Conservation (phyloP, 2,797 vertebrate genomes). For the Moxostoma hubbsi region DNA sequence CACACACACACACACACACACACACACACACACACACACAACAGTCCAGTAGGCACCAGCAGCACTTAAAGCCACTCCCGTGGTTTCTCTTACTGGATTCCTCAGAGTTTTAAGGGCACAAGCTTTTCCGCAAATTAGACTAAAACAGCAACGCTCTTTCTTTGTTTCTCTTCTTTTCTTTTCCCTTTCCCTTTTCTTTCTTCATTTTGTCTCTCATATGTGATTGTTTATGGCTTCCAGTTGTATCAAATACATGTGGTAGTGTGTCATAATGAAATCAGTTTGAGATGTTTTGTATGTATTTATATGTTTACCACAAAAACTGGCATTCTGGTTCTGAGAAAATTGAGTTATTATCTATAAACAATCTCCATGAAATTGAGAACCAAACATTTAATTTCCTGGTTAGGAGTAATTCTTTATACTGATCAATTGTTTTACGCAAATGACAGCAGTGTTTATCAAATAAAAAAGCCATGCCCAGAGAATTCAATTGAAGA, state of each 20-base stretch:
- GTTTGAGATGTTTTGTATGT: slow-evolving; percentile 18
- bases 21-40: slow-evolving; percentile 23
- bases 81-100: slow-evolving; percentile 68
- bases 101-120: slow-evolving; percentile 61
- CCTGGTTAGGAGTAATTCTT: not conserved
- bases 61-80: slow-evolving; percentile 63
- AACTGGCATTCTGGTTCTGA: not conserved
- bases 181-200: slow-evolving; percentile 40
- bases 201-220: slow-evolving; percentile 13
- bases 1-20: slow-evolving; percentile 43
- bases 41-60: no score
- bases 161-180: slow-evolving; percentile 56
- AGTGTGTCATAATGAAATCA: slow-evolving; percentile 36
- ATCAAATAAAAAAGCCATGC: not conserved
- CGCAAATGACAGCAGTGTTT: not conserved
- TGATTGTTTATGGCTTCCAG: slow-evolving; percentile 28
- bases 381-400: slow-evolving; percentile 7
- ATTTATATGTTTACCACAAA: slow-evolving; percentile 17
- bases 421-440: not conserved
- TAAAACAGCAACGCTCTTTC: slow-evolving; percentile 51
- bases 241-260: slow-evolving; percentile 33
- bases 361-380: slow-evolving; percentile 17
- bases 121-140: slow-evolving; percentile 60
- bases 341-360: slow-evolving; percentile 21
- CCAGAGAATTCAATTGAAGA: not conserved